Evolutionary conservation across 2,113 vertebrate genomes (phyloP).

Genomic region (Microtus pennsylvanicus): DNA sequence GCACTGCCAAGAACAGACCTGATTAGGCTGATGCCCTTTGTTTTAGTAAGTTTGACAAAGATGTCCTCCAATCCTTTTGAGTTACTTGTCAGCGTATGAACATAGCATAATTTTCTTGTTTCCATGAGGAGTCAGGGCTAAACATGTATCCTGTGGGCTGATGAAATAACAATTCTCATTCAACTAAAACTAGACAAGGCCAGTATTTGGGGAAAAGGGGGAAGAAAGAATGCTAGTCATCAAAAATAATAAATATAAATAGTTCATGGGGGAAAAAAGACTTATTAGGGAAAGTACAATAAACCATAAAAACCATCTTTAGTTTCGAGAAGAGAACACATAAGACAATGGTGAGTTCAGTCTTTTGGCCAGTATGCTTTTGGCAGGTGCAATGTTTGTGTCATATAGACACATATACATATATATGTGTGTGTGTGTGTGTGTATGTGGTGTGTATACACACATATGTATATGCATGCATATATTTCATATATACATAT

Average conservation of each 20-base stretch:
- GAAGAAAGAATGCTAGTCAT: background rate
- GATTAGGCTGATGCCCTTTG: constrained; percentile 94
- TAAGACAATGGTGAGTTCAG: background rate
- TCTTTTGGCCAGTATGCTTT: background rate
- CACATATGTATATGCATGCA: too few species aligned
- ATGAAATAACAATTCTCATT: constrained; percentile 52
- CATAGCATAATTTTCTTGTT: constrained; percentile 77
- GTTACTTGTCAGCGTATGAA: constrained; percentile 82
- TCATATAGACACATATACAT: background rate
- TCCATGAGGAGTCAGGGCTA: constrained; percentile 31
- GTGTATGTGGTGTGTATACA: too few species aligned
- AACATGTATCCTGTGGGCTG: background rate
- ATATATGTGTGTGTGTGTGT: too few species aligned
- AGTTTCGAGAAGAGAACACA: constrained; percentile 4
- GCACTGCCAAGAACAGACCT: constrained; percentile 90
- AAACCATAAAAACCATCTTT: constrained; percentile 11
- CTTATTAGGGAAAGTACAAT: constrained; percentile 3
- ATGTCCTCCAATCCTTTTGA: constrained; percentile 83
- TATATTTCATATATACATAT: background rate
- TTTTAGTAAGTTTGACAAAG: constrained; percentile 93
- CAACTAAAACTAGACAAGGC: constrained; percentile 25
- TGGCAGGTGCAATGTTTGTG: background rate
- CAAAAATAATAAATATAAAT: background rate
- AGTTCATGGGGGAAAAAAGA: background rate
- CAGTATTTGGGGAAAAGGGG: background rate